A percentile compares a stretch with the other conserved stretches of the same genome.
phyloP scores from a whole-genome alignment of 2,113 vertebrate genomes.

The Oryzias javanicus region DNA sequence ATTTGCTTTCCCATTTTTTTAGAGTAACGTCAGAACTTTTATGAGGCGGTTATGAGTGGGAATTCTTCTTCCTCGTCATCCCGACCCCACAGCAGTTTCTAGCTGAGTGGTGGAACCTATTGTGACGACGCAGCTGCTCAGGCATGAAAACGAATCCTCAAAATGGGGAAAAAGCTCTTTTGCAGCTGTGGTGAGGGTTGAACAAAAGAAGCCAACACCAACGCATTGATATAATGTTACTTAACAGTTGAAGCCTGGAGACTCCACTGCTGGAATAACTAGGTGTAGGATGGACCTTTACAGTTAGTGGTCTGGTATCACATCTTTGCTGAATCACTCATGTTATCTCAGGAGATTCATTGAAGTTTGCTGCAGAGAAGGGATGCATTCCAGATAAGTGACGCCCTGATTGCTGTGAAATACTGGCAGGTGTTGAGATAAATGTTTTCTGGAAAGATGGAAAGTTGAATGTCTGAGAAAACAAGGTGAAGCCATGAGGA shows the following conservation, averaged over 20 bases:
- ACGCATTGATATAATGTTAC: constrained; percentile 13
- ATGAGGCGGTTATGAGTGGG: neutral
- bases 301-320: constrained; percentile 70
- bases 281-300: constrained; percentile 19
- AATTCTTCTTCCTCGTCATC: neutral
- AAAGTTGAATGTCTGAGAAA: constrained; percentile 52
- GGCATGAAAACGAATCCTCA: constrained; percentile 3
- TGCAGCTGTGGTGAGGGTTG: constrained; percentile 2
- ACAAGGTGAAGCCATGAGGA: constrained; percentile 44
- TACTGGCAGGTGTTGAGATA: constrained; percentile 53
- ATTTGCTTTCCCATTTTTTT: constrained; percentile 32
- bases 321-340: constrained; percentile 60
- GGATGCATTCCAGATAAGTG: constrained; percentile 38
- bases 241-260: constrained; percentile 17
- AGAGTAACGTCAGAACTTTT: constrained; percentile 10
- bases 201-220: constrained; percentile 12
- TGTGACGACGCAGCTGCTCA: constrained; percentile 3
- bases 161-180: neutral
- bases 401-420: constrained; percentile 46
- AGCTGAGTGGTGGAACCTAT: neutral
- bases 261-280: constrained; percentile 34
- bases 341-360: constrained; percentile 38
- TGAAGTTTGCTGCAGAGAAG: constrained; percentile 29
- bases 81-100: neutral
- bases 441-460: constrained; percentile 43